These are phyloP conservation scores for Pollenia amentaria DNA, from an alignment of 2,888 invertebrate genomes.

Conservation along the genomic window DNA sequence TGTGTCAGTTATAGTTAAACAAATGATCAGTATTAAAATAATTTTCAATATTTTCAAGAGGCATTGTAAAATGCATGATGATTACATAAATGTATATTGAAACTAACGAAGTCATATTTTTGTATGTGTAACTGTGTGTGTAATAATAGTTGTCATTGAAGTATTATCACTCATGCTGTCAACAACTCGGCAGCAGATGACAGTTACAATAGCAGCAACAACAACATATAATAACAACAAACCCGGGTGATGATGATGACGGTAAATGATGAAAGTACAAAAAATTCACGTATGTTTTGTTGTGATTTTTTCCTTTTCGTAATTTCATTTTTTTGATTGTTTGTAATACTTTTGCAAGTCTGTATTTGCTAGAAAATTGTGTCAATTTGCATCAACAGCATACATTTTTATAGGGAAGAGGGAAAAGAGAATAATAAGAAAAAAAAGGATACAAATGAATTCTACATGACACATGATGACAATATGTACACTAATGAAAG, in stretches of 20 bases:
- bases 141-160: slow-evolving; percentile 58
- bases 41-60: no score
- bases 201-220: neutral
- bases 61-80: neutral
- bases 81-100: neutral
- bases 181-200: slow-evolving; percentile 52
- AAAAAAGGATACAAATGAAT: slow-evolving; percentile 26
- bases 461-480: slow-evolving; percentile 58
- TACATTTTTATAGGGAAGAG: slow-evolving; percentile 19
- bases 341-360: slow-evolving; percentile 51
- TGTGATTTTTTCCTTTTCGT: slow-evolving; percentile 36
- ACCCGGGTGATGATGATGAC: slow-evolving; percentile 27
- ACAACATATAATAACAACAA: neutral
- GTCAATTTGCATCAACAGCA: slow-evolving; percentile 63
- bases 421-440: neutral
- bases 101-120: slow-evolving; percentile 19
- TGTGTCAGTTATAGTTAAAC: no score
- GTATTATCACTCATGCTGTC: slow-evolving; percentile 63
- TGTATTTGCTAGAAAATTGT: slow-evolving; percentile 64
- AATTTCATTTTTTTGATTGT: slow-evolving; percentile 47
- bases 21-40: no score
- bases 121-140: slow-evolving; percentile 22
- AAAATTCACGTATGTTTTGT: slow-evolving; percentile 56
- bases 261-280: slow-evolving; percentile 36
- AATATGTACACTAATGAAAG: slow-evolving; percentile 51